Evolutionary conservation across 2,797 vertebrate species (phyloP).

Genomic region (Pangasius djambal): DNA sequence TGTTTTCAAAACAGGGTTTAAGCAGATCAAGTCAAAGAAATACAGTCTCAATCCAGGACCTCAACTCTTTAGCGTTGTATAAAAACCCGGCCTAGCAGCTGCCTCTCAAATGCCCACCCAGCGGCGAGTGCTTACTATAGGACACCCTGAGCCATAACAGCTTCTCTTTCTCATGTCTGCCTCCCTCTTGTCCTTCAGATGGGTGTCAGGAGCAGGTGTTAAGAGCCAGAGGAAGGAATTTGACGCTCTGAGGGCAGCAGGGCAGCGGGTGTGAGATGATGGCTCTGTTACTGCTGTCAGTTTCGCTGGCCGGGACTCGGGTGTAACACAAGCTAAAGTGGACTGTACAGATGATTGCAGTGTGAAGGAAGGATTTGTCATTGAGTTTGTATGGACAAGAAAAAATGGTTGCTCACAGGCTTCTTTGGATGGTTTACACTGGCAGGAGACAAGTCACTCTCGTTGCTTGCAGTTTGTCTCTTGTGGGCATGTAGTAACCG

Average conservation of each 20-base stretch:
- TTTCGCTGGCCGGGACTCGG: constrained; percentile 21
- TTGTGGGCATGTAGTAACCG: not conserved
- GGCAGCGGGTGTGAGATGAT: constrained; percentile 53
- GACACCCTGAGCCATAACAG: constrained; percentile 45
- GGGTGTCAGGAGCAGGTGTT: constrained; percentile 58
- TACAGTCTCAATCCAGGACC: constrained; percentile 27
- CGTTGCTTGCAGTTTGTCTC: not conserved
- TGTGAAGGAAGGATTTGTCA: not conserved
- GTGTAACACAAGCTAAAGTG: constrained; percentile 18
- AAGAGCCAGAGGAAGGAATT: constrained; percentile 55
- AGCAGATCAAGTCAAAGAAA: constrained; percentile 47
- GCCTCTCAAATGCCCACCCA: constrained; percentile 51
- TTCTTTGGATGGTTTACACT: not conserved
- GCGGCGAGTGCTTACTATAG: constrained; percentile 32
- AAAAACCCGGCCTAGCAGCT: constrained; percentile 46
- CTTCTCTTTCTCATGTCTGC: constrained; percentile 44
- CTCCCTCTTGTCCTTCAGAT: constrained; percentile 35
- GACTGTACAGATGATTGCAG: constrained; percentile 19
- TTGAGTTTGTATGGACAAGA: not conserved
- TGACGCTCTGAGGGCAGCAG: constrained; percentile 39
- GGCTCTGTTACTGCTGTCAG: constrained; percentile 54
- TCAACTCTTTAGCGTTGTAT: not conserved
- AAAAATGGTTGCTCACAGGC: not conserved
- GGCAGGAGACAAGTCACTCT: not conserved
- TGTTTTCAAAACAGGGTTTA: constrained; percentile 58